phyloP scores from a whole-genome alignment of 1,140 invertebrate species.

The Coenobita brevimanus region DNA sequence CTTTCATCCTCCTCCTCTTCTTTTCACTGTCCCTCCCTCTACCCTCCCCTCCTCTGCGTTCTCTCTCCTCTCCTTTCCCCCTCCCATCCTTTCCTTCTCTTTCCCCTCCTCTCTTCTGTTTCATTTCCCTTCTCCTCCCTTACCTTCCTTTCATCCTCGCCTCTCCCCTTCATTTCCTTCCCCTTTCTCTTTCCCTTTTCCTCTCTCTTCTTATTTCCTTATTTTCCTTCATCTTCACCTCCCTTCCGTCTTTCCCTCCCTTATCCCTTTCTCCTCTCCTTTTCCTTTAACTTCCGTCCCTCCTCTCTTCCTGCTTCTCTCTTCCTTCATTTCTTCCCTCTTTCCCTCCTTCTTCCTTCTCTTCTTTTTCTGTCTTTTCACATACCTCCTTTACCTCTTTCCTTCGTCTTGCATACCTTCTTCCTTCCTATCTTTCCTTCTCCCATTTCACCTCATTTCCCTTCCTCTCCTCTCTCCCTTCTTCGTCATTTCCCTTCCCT shows the following conservation, averaged over 20 bases:
- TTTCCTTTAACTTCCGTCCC: no score
- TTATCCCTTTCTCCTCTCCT: background rate
- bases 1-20: background rate
- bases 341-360: background rate
- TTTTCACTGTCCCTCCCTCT: no score
- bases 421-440: background rate
- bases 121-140: background rate
- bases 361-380: background rate
- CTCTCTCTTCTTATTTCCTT: background rate
- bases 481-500: background rate
- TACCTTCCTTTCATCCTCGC: background rate
- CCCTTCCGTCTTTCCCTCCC: background rate
- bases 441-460: background rate
- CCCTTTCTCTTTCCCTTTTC: constrained; percentile 3
- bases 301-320: background rate
- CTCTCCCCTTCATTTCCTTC: background rate
- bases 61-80: background rate
- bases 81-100: background rate
- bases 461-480: background rate
- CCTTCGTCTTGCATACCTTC: background rate
- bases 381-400: no score
- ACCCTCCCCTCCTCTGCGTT: no score
- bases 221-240: background rate
- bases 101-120: background rate
- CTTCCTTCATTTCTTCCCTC: background rate